These are phyloP conservation scores for Ichneumoninae sp. DNA, from an alignment of 2,888 invertebrate species.

Conservation along the genomic window DNA sequence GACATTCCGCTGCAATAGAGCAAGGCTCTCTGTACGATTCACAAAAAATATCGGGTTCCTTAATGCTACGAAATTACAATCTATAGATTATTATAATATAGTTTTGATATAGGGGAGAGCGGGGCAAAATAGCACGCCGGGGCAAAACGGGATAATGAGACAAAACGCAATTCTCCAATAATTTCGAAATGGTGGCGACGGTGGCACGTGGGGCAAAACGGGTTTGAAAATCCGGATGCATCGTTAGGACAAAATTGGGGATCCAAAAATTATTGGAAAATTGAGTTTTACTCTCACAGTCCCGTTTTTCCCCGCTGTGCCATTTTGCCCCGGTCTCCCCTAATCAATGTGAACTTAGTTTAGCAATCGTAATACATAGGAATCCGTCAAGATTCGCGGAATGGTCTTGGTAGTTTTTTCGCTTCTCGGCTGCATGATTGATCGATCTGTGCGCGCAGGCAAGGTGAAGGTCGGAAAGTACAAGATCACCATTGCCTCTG, in stretches of 20 bases:
- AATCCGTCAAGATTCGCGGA: conserved; percentile 13
- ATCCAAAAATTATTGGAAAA: no score
- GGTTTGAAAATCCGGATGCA: no score
- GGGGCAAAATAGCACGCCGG: no score
- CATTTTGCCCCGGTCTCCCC: no score
- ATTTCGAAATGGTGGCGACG: no score
- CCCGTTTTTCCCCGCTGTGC: no score
- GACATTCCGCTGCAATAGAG: background rate
- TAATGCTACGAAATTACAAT: background rate
- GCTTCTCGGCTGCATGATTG: conserved; percentile 24
- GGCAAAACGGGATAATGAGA: no score
- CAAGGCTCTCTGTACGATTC: background rate
- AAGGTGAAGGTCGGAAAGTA: conserved; percentile 51
- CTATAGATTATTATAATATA: background rate
- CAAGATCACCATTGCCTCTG: conserved; percentile 39
- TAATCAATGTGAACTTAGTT: background rate
- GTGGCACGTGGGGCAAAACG: no score
- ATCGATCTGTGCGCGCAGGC: conserved; percentile 26
- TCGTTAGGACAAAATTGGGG: no score
- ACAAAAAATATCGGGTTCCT: background rate
- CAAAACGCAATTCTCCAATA: no score
- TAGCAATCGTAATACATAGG: background rate
- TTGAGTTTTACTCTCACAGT: no score
- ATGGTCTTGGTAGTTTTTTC: background rate
- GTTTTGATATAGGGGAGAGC: background rate